Conservation (phyloP, 2,888 invertebrate genomes). For the Nemapogon koenigi region DNA sequence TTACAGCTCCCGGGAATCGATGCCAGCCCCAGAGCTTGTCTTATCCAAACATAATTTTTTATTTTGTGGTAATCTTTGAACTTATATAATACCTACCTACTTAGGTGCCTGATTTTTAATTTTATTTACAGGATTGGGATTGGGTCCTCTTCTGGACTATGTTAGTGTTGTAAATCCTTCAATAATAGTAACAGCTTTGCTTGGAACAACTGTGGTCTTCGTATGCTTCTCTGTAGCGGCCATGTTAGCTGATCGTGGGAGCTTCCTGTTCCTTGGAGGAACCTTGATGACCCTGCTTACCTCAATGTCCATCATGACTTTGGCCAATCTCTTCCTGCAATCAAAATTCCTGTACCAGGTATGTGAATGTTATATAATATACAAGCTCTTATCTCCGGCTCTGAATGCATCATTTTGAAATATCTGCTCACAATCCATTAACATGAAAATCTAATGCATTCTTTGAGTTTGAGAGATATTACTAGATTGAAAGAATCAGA, state of each 20-base stretch:
- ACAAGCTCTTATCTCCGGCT: too few species aligned
- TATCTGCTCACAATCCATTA: too few species aligned
- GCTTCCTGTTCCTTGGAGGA: constrained; percentile 90
- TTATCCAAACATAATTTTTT: too few species aligned
- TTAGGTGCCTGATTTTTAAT: too few species aligned
- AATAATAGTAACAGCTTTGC: constrained; percentile 86
- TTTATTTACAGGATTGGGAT: constrained; percentile 73
- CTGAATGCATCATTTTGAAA: too few species aligned
- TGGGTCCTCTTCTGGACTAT: constrained; percentile 85
- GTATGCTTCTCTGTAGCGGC: constrained; percentile 90
- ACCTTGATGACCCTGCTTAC: constrained; percentile 83
- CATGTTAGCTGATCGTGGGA: constrained; percentile 84
- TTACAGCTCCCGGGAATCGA: too few species aligned
- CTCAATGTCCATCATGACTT: constrained; percentile 76
- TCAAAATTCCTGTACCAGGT: constrained; percentile 82
- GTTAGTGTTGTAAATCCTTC: constrained; percentile 84
- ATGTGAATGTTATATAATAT: constrained; percentile 32
- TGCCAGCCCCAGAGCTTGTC: too few species aligned
- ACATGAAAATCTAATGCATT: too few species aligned
- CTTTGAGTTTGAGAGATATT: too few species aligned
- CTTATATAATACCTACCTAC: too few species aligned
- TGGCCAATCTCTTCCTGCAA: constrained; percentile 87
- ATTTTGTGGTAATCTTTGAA: too few species aligned
- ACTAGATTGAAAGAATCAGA: too few species aligned
- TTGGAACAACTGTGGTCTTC: constrained; percentile 88